Percentiles rank a stretch among this genome's conserved stretches.
phyloP scores from a whole-genome alignment of 2,113 vertebrate genomes.

The Naja naja region DNA sequence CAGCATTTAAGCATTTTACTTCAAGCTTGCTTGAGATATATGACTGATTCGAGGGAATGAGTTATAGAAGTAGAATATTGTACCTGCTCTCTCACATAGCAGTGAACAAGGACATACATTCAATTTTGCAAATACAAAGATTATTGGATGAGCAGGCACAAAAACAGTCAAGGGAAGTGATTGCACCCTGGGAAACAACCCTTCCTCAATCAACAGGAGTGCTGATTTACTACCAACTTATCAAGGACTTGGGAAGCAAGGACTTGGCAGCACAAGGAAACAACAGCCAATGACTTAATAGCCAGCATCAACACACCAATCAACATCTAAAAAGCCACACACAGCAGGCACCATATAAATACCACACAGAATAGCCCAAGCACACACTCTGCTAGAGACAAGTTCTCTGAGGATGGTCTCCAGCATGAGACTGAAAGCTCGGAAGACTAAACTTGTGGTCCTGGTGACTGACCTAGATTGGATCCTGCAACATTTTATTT shows the following conservation, averaged over 20 bases:
- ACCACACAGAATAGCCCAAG: background rate
- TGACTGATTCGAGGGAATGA: background rate
- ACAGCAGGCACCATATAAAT: background rate
- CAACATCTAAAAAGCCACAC: background rate
- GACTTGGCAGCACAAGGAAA: background rate
- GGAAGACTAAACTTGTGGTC: background rate
- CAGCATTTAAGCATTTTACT: background rate
- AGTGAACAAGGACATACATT: background rate
- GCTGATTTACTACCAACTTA: background rate
- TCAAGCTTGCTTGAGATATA: background rate
- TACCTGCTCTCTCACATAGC: background rate
- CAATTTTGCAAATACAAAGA: background rate
- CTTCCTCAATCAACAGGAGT: background rate
- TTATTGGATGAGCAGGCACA: background rate
- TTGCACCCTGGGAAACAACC: background rate
- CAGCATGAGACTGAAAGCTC: background rate
- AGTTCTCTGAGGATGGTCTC: background rate
- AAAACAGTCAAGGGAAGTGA: background rate
- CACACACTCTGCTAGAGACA: background rate
- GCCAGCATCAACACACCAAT: background rate
- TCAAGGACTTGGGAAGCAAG: background rate
- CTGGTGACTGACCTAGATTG: background rate
- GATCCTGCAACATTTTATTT: background rate
- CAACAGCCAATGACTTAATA: background rate
- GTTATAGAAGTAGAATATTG: background rate